These are phyloP conservation scores for Pantala flavescens DNA, from an alignment of 1,140 invertebrate species.

Conservation along the genomic window DNA sequence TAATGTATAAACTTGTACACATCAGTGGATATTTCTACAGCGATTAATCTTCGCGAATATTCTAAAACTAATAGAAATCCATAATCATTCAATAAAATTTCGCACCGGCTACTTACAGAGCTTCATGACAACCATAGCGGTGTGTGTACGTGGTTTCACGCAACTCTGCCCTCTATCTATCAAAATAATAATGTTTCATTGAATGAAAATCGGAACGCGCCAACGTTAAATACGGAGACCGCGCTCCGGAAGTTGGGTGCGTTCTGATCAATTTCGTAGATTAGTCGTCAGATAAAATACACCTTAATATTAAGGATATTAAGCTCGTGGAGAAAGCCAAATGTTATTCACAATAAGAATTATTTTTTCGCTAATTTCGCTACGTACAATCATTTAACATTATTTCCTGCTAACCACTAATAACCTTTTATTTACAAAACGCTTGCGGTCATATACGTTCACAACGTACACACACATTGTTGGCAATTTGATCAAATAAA, in stretches of 20 bases:
- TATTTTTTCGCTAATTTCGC: no score
- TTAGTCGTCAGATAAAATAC: no score
- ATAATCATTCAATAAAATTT: neutral
- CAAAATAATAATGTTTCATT: neutral
- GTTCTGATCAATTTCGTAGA: no score
- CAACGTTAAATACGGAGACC: no score
- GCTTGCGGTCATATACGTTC: neutral
- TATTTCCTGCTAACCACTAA: neutral
- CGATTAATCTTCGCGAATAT: neutral
- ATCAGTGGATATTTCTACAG: neutral
- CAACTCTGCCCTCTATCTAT: neutral
- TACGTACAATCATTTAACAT: neutral
- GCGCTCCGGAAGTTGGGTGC: no score
- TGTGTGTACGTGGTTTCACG: neutral
- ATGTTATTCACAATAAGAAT: no score
- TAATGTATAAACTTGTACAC: neutral
- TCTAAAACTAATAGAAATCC: no score
- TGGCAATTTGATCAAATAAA: neutral
- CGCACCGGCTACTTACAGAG: neutral
- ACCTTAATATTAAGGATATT: no score
- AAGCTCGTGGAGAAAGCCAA: no score
- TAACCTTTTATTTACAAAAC: conserved; percentile 10
- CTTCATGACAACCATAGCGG: neutral
- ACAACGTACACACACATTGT: neutral
- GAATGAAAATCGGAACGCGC: no score